These are phyloP conservation scores for Otolemur garnettii DNA, from an alignment of 2,113 vertebrate genomes.

Conservation along the genomic window DNA sequence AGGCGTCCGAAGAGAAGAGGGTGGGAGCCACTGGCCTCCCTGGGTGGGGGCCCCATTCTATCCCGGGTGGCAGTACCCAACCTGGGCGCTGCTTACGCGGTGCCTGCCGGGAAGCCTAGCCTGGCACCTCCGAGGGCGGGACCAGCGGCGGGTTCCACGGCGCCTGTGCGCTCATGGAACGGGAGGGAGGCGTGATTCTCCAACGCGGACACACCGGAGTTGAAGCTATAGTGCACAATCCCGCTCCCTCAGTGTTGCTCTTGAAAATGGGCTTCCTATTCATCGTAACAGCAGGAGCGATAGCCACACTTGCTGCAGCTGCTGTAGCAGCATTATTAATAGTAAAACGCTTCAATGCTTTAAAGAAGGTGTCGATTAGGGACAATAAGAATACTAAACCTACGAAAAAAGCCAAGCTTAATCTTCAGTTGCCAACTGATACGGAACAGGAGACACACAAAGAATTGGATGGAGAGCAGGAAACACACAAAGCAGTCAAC, in stretches of 20 bases:
- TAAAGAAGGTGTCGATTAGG: neutral
- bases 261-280: slow-evolving; percentile 55
- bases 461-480: neutral
- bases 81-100: neutral
- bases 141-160: accelerated
- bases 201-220: neutral
- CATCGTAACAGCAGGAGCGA: neutral
- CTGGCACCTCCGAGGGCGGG: accelerated
- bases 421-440: neutral
- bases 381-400: neutral
- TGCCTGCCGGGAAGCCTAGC: neutral
- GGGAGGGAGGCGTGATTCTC: neutral
- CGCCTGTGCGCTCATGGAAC: neutral
- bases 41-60: neutral
- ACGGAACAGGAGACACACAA: neutral
- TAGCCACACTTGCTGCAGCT: slow-evolving; percentile 23
- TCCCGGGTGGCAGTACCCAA: neutral
- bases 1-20: neutral
- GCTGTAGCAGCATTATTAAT: neutral
- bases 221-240: neutral
- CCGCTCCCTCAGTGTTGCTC: neutral
- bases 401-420: neutral
- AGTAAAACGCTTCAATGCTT: neutral
- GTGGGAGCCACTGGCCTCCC: neutral
- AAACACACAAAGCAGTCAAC: neutral